phyloP scores from a whole-genome alignment of 2,888 invertebrate species.

The Polydrusus pterygomalis region DNA sequence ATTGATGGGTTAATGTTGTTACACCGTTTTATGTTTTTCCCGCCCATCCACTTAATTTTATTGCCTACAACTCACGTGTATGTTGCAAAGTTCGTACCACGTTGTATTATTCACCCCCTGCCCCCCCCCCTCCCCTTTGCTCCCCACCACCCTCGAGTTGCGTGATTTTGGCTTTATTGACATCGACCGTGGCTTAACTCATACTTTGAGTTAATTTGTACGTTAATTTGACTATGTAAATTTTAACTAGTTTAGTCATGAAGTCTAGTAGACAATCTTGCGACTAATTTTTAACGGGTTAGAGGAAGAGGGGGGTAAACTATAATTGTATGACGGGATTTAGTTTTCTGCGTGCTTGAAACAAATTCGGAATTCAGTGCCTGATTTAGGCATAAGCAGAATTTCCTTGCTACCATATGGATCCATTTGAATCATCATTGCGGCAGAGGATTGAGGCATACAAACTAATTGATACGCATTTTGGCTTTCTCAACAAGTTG shows the following conservation, averaged over 20 bases:
- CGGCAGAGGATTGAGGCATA: too few species aligned
- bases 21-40: conserved; percentile 56
- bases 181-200: conserved; percentile 26
- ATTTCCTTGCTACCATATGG: too few species aligned
- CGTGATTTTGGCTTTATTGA: conserved; percentile 46
- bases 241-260: conserved; percentile 29
- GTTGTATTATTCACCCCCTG: conserved; percentile 36
- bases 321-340: too few species aligned
- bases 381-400: too few species aligned
- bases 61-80: conserved; percentile 58
- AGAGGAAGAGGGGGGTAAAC: too few species aligned
- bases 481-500: too few species aligned
- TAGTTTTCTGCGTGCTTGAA: too few species aligned
- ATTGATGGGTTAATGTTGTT: conserved; percentile 50
- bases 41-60: conserved; percentile 68
- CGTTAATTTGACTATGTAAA: conserved; percentile 45
- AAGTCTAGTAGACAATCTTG: background rate
- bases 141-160: conserved; percentile 33
- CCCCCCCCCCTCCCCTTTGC: conserved; percentile 18
- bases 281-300: background rate
- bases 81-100: conserved; percentile 54
- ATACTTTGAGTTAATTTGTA: conserved; percentile 40
- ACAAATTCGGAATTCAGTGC: too few species aligned
- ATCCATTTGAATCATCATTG: too few species aligned
- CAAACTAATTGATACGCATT: too few species aligned